Conservation (phyloP, 2,888 invertebrate genomes). For the Melanotus villosus region DNA sequence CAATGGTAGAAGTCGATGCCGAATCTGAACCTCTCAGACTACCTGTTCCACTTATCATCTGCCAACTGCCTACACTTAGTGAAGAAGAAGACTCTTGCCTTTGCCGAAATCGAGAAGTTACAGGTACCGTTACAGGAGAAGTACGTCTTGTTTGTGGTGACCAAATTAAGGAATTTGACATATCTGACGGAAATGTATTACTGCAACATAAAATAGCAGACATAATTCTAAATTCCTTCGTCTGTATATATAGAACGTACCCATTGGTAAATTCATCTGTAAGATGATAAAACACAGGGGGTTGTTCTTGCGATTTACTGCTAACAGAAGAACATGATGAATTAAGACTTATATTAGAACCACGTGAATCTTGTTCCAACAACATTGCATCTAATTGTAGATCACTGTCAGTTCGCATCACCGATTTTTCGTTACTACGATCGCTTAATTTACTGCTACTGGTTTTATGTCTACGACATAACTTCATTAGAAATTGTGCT, state of each 20-base stretch:
- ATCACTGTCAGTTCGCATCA: slow-evolving; percentile 71
- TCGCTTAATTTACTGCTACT: slow-evolving; percentile 30
- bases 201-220: too few relatives aligned
- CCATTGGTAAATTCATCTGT: slow-evolving; percentile 59
- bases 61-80: slow-evolving; percentile 77
- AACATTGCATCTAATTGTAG: slow-evolving; percentile 70
- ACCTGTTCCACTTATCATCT: slow-evolving; percentile 78
- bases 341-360: slow-evolving; percentile 74
- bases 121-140: slow-evolving; percentile 76
- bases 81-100: slow-evolving; percentile 73
- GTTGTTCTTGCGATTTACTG: slow-evolving; percentile 71
- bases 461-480: slow-evolving; percentile 44
- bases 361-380: slow-evolving; percentile 69
- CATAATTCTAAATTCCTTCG: too few relatives aligned
- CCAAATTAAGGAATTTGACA: slow-evolving; percentile 29
- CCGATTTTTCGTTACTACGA: slow-evolving; percentile 46
- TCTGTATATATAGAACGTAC: slow-evolving; percentile 49
- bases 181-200: slow-evolving; percentile 31
- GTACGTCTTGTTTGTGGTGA: slow-evolving; percentile 64
- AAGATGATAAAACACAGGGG: slow-evolving; percentile 56
- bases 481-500: too few relatives aligned
- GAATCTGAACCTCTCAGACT: slow-evolving; percentile 73
- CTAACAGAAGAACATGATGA: slow-evolving; percentile 73
- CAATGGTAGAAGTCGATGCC: slow-evolving; percentile 58
- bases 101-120: slow-evolving; percentile 69